These are phyloP conservation scores for Monochamus alternatus DNA, from an alignment of 2,888 invertebrate species.

Conservation along the genomic window DNA sequence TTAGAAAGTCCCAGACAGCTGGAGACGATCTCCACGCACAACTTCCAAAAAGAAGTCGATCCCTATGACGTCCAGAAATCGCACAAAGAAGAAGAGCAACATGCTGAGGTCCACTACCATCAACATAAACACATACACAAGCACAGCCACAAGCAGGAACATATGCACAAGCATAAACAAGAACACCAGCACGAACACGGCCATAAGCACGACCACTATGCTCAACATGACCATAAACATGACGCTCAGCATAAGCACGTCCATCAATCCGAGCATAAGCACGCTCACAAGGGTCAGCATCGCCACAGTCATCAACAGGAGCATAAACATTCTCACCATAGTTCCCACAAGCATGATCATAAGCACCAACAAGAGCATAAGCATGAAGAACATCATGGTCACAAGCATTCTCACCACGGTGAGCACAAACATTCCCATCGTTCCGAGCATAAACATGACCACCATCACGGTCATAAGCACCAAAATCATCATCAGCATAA, in stretches of 20 bases:
- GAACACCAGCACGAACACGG: conserved; percentile 28
- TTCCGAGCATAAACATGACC: not conserved
- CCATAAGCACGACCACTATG: not conserved
- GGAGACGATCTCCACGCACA: conserved; percentile 58
- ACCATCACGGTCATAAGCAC: not conserved
- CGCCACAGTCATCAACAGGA: not conserved
- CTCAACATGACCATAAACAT: not conserved
- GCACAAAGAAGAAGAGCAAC: conserved; percentile 50
- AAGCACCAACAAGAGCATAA: not conserved
- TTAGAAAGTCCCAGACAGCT: conserved; percentile 20
- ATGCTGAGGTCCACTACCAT: conserved; percentile 45
- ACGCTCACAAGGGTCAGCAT: not conserved
- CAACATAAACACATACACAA: conserved; percentile 36
- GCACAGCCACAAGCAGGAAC: conserved; percentile 33
- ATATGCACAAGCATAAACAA: conserved; percentile 32
- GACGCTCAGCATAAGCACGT: not conserved
- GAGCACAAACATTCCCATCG: not conserved
- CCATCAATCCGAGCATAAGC: not conserved
- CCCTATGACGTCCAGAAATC: conserved; percentile 54
- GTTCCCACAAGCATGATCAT: not conserved
- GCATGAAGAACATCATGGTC: not conserved
- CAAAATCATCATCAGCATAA: not conserved
- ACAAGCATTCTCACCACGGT: not conserved
- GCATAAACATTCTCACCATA: not conserved
- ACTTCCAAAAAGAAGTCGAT: conserved; percentile 58